A percentile compares a stretch with the other conserved stretches of the same genome.
These are phyloP conservation scores for Apocrypta bakeri DNA, from an alignment of 1,140 invertebrate species.

Conservation along the genomic window DNA sequence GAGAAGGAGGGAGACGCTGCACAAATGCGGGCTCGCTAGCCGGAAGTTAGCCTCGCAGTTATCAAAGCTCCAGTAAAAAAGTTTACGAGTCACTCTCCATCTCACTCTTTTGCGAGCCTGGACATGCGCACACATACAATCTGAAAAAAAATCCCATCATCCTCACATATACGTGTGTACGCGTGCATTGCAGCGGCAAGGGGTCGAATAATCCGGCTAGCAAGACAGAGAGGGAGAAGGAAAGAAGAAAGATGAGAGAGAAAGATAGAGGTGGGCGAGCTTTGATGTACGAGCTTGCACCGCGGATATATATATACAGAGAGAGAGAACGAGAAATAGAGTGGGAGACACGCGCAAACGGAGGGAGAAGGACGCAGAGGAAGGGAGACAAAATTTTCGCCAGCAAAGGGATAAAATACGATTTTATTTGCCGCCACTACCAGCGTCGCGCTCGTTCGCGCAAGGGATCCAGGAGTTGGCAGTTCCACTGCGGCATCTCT, in stretches of 20 bases:
- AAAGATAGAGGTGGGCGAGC: slow-evolving; percentile 60
- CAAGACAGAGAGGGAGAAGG: slow-evolving; percentile 49
- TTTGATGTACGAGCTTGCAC: slow-evolving; percentile 71
- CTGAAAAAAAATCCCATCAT: slow-evolving; percentile 52
- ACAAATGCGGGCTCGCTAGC: slow-evolving; percentile 19
- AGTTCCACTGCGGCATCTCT: slow-evolving; percentile 64
- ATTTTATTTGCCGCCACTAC: slow-evolving; percentile 72
- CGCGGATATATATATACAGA: slow-evolving; percentile 29
- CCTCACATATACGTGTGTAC: neutral
- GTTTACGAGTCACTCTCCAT: slow-evolving; percentile 65
- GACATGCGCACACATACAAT: slow-evolving; percentile 18
- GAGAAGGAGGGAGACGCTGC: slow-evolving; percentile 21
- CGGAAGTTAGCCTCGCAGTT: slow-evolving; percentile 61
- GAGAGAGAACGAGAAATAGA: neutral
- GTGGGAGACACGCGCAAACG: neutral
- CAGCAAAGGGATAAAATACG: slow-evolving; percentile 72
- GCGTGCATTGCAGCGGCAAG: slow-evolving; percentile 1
- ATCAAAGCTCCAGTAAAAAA: slow-evolving; percentile 68
- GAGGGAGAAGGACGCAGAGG: slow-evolving; percentile 33
- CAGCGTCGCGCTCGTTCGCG: slow-evolving; percentile 60
- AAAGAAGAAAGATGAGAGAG: slow-evolving; percentile 32
- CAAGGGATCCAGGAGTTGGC: slow-evolving; percentile 65
- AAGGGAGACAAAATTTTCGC: slow-evolving; percentile 68
- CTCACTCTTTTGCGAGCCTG: slow-evolving; percentile 13
- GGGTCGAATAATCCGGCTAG: slow-evolving; percentile 7